phyloP scores from a whole-genome alignment of 1,140 invertebrate species.

The Ceratosolen fusciceps region DNA sequence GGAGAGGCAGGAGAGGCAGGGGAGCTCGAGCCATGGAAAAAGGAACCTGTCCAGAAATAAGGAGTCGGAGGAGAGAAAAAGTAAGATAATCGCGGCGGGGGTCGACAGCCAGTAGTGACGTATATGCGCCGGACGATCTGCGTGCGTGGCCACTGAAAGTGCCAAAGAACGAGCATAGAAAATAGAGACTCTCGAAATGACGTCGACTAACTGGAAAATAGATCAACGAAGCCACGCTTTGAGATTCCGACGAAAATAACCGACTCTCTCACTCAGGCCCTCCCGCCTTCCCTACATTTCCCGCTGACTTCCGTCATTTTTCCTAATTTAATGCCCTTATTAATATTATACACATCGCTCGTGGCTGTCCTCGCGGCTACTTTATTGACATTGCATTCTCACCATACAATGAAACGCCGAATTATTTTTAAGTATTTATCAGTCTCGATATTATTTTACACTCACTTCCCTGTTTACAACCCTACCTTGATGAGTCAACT shows the following conservation, averaged over 20 bases:
- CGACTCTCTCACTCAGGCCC: neutral
- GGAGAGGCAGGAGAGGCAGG: neutral
- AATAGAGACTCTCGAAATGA: conserved; percentile 20
- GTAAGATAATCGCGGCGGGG: neutral
- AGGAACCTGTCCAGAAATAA: neutral
- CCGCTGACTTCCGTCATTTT: neutral
- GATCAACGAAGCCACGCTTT: neutral
- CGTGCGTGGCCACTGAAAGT: neutral
- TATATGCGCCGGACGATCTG: neutral
- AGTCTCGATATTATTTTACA: neutral
- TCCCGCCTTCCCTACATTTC: neutral
- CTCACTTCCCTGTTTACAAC: neutral
- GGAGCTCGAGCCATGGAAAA: no score
- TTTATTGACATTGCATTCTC: neutral
- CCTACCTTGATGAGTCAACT: neutral
- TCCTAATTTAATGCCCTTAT: neutral
- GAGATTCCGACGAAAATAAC: conserved; percentile 16
- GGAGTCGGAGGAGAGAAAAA: neutral
- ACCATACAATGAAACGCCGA: neutral
- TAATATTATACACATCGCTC: neutral
- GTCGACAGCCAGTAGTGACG: conserved; percentile 6
- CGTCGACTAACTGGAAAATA: conserved; percentile 21
- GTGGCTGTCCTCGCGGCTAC: neutral
- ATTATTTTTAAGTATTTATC: neutral
- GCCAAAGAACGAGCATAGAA: neutral